Conservation (phyloP, 2,113 vertebrate genomes). For the Marmota monax region DNA sequence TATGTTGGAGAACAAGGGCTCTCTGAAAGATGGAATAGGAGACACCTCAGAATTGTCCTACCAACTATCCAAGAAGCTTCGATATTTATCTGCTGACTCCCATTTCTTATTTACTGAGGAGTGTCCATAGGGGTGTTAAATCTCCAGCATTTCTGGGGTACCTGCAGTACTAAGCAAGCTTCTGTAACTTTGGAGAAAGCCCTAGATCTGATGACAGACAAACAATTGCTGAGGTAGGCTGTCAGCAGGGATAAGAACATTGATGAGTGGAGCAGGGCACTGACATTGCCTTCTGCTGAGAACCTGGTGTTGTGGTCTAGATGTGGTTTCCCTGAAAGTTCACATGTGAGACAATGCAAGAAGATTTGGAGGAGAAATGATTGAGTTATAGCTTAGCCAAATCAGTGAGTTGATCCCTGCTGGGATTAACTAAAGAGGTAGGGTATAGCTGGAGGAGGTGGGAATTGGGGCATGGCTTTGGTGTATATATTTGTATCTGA, state of each 20-base stretch:
- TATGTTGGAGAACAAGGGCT: not conserved
- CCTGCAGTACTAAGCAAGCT: not conserved
- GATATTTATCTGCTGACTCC: not conserved
- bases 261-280: too few species aligned
- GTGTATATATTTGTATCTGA: too few species aligned
- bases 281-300: not conserved
- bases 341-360: too few species aligned
- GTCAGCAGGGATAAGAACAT: rapidly evolving
- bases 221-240: not conserved
- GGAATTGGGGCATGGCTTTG: too few species aligned
- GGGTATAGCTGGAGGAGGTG: too few species aligned
- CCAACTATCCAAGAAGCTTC: not conserved
- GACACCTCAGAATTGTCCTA: not conserved
- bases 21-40: not conserved
- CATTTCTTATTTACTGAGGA: not conserved
- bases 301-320: not conserved
- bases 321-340: too few species aligned
- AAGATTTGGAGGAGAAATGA: too few species aligned
- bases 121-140: not conserved
- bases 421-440: too few species aligned
- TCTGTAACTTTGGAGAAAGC: not conserved
- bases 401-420: too few species aligned
- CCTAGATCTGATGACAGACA: not conserved
- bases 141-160: not conserved
- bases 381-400: too few species aligned